phyloP scores from a whole-genome alignment of 2,797 vertebrate genomes.

The Hapalemur alaotrensis region DNA sequence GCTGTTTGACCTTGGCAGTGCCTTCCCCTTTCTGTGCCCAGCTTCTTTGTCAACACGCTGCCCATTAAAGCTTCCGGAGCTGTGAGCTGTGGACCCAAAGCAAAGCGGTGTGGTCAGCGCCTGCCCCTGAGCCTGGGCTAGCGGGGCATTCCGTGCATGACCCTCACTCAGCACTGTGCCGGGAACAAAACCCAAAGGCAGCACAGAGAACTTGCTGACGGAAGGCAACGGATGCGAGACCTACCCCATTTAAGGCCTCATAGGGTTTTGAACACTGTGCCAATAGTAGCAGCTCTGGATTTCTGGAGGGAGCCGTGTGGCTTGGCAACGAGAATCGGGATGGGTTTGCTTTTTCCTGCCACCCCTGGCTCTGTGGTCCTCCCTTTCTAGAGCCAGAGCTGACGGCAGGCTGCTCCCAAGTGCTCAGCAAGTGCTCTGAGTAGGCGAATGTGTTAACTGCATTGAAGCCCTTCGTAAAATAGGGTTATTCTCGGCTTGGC shows the following conservation, averaged over 20 bases:
- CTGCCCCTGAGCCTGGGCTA: accelerated
- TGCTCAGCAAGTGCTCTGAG: background rate
- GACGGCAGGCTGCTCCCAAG: constrained; percentile 23
- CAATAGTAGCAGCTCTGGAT: constrained; percentile 74
- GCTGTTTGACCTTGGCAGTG: background rate
- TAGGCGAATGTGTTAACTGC: background rate
- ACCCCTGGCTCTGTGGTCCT: background rate
- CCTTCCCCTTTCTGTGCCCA: background rate
- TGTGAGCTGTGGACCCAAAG: accelerated
- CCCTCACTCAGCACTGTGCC: background rate
- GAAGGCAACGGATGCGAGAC: constrained; percentile 60
- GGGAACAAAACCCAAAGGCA: background rate
- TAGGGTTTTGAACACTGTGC: constrained; percentile 58
- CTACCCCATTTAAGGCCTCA: constrained; percentile 64
- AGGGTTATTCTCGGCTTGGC: background rate
- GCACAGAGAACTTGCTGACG: constrained; percentile 64
- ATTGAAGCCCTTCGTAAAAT: constrained; percentile 1
- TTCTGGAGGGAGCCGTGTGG: constrained; percentile 71
- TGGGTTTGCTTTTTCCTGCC: constrained; percentile 66
- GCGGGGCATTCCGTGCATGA: too few relatives aligned
- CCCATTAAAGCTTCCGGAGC: background rate
- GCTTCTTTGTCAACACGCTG: background rate
- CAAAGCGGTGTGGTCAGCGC: accelerated
- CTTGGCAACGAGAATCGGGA: constrained; percentile 70
- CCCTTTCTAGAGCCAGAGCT: background rate